A percentile compares a stretch with the other conserved stretches of the same genome.
These are phyloP conservation scores for Cyrtonyx montezumae DNA, from an alignment of 2,113 vertebrate species.

Conservation along the genomic window DNA sequence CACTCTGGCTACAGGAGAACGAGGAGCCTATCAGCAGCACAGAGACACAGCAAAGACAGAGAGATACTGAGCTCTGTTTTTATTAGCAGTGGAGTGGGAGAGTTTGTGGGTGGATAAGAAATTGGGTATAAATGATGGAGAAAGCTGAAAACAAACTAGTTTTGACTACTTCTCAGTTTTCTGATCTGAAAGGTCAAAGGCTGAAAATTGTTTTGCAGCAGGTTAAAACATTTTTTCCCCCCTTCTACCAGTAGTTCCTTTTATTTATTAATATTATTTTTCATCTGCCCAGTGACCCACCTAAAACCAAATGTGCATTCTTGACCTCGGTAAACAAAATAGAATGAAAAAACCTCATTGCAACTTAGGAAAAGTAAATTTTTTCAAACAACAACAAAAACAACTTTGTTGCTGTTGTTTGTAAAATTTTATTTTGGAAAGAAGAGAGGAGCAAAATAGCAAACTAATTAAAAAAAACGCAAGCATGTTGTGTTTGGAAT, in stretches of 20 bases:
- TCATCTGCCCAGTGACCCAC: not conserved
- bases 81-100: conserved; percentile 61
- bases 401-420: not conserved
- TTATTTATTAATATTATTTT: conserved; percentile 60
- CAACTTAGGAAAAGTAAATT: not conserved
- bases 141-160: conserved; percentile 51
- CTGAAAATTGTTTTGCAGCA: not conserved
- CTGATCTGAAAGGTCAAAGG: conserved; percentile 39
- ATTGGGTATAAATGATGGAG: conserved; percentile 48
- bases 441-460: not conserved
- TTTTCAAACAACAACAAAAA: not conserved
- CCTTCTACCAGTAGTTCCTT: not conserved
- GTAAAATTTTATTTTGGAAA: not conserved
- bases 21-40: not conserved
- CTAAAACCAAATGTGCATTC: not conserved
- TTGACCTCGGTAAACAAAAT: not conserved
- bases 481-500: not conserved
- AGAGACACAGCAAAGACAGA: not conserved
- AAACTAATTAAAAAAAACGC: not conserved
- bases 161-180: conserved; percentile 29
- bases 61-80: conserved; percentile 49
- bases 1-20: not conserved
- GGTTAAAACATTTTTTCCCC: not conserved
- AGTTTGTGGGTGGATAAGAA: conserved; percentile 46
- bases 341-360: not conserved